Conservation (phyloP, 2,113 vertebrate genomes). For the Pterocles orientalis region DNA sequence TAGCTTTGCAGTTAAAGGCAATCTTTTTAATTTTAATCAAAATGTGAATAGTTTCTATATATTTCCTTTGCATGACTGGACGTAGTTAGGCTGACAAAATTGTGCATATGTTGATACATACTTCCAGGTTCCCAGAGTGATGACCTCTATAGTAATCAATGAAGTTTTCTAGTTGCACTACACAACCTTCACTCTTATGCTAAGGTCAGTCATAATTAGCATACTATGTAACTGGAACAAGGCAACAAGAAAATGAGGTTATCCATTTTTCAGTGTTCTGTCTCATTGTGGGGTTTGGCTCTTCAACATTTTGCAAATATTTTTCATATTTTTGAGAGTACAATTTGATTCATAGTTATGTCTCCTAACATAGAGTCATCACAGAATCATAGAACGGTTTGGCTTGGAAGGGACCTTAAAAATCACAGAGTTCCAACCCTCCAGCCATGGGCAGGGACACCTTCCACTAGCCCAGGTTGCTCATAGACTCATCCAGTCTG, state of each 20-base stretch:
- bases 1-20: neutral
- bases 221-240: neutral
- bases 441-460: too few species aligned
- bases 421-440: too few species aligned
- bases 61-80: neutral
- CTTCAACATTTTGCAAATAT: neutral
- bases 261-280: neutral
- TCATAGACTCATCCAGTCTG: too few species aligned
- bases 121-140: neutral
- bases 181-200: neutral
- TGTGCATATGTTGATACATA: neutral
- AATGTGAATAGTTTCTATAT: neutral
- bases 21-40: neutral
- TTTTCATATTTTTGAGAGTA: neutral
- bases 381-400: too few species aligned
- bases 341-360: neutral
- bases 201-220: neutral
- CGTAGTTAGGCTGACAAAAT: too few species aligned
- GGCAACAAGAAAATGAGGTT: neutral
- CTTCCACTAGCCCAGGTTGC: too few species aligned
- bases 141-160: neutral
- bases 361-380: neutral
- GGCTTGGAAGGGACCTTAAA: too few species aligned
- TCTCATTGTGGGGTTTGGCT: neutral
- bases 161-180: neutral